Evolutionary conservation across 2,113 vertebrate genomes (phyloP).

Genomic region (Phalacrocorax aristotelis): DNA sequence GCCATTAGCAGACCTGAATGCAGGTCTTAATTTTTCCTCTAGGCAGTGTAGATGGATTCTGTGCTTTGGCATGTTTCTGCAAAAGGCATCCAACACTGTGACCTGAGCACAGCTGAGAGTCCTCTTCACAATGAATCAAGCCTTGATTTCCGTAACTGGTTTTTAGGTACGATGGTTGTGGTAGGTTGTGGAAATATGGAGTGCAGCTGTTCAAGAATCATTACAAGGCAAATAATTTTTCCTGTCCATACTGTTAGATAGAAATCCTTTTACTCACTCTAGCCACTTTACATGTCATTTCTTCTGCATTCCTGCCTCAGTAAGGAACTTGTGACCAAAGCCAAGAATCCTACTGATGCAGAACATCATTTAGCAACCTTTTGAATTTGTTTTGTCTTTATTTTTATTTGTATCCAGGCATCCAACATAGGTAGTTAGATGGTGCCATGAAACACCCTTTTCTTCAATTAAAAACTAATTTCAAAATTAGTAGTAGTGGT

Average conservation of each 20-base stretch:
- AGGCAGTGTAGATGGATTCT: neutral
- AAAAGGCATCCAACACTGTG: neutral
- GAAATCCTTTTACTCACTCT: neutral
- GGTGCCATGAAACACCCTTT: neutral
- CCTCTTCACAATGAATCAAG: constrained; percentile 13
- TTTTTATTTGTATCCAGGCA: neutral
- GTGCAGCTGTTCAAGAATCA: constrained; percentile 44
- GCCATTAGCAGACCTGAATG: neutral
- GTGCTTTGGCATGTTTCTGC: neutral
- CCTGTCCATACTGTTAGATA: neutral
- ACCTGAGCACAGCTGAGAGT: neutral
- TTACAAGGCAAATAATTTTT: constrained; percentile 48
- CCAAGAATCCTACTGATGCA: neutral
- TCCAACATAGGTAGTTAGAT: neutral
- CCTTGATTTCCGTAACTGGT: constrained; percentile 32
- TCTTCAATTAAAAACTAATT: neutral
- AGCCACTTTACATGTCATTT: neutral
- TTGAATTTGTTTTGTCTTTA: neutral
- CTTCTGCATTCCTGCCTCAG: neutral
- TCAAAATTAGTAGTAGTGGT: neutral
- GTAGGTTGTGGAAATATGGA: constrained; percentile 14
- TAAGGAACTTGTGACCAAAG: neutral
- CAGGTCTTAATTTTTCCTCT: constrained; percentile 41
- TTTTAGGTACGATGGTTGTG: neutral
- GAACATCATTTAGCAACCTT: neutral